Conservation (phyloP, 2,797 vertebrate genomes). For the Sphenopsis melanotis region DNA sequence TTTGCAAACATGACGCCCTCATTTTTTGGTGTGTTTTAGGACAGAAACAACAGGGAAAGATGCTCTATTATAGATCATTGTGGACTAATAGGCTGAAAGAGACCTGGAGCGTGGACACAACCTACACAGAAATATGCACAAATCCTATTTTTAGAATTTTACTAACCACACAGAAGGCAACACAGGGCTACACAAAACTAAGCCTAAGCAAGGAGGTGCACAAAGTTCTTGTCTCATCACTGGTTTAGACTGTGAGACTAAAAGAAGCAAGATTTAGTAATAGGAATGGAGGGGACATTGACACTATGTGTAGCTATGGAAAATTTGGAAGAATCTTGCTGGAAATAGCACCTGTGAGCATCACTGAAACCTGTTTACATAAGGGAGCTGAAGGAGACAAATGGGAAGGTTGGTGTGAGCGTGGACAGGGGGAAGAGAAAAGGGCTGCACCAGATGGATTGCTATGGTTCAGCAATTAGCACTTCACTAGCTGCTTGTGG, state of each 20-base stretch:
- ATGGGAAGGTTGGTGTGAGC: neutral
- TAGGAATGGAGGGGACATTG: neutral
- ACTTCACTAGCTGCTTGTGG: neutral
- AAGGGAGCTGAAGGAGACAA: neutral
- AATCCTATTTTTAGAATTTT: neutral
- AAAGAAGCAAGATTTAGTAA: neutral
- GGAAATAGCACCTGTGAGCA: constrained; percentile 11
- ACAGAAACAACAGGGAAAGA: neutral
- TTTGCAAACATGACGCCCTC: neutral
- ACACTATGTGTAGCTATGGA: neutral
- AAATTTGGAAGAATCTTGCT: neutral
- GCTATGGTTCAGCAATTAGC: neutral
- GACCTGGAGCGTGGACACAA: neutral
- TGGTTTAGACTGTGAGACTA: neutral
- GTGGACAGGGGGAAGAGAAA: neutral
- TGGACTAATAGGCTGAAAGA: neutral
- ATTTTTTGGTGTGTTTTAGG: neutral
- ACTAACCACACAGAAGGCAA: neutral
- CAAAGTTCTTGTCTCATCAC: neutral
- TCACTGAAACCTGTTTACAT: neutral
- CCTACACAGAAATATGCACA: neutral
- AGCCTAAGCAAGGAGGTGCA: neutral
- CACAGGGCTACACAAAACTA: neutral
- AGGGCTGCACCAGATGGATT: neutral
- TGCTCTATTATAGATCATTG: neutral